Evolutionary conservation across 2,113 vertebrate species (phyloP).

Genomic region (Pterocles gutturalis): DNA sequence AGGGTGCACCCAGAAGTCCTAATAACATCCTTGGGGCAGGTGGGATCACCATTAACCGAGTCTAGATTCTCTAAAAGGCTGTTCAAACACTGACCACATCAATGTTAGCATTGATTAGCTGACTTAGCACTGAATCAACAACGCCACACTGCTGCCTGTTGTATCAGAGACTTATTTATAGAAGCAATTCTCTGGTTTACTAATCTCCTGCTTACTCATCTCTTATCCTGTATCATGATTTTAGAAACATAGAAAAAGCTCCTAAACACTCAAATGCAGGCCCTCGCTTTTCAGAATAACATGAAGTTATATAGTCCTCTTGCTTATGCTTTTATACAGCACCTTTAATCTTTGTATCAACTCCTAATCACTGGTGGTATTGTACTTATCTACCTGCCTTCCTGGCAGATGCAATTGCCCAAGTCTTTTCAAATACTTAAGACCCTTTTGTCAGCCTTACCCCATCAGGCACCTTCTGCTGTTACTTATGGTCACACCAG

Average conservation of each 20-base stretch:
- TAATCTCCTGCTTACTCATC: not conserved
- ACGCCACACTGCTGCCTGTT: not conserved
- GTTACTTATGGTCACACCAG: not conserved
- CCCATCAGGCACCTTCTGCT: not conserved
- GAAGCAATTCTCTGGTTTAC: not conserved
- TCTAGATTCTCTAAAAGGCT: not conserved
- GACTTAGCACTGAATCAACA: not conserved
- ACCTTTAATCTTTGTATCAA: not conserved
- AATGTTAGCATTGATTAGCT: not conserved
- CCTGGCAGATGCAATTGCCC: not conserved
- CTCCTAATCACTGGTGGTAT: not conserved
- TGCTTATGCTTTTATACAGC: rapidly evolving
- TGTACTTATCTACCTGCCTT: not conserved
- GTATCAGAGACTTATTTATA: not conserved
- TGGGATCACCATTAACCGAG: not conserved
- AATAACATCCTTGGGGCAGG: not conserved
- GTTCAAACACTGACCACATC: not conserved
- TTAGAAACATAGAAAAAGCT: not conserved
- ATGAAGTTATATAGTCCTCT: rapidly evolving
- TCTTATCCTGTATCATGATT: not conserved
- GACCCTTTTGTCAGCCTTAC: not conserved
- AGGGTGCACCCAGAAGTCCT: not conserved
- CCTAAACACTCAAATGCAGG: not conserved
- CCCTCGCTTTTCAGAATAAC: not conserved
- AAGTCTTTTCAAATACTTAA: not conserved